phyloP scores from a whole-genome alignment of 2,797 vertebrate genomes.

The Sandelia bainsii region DNA sequence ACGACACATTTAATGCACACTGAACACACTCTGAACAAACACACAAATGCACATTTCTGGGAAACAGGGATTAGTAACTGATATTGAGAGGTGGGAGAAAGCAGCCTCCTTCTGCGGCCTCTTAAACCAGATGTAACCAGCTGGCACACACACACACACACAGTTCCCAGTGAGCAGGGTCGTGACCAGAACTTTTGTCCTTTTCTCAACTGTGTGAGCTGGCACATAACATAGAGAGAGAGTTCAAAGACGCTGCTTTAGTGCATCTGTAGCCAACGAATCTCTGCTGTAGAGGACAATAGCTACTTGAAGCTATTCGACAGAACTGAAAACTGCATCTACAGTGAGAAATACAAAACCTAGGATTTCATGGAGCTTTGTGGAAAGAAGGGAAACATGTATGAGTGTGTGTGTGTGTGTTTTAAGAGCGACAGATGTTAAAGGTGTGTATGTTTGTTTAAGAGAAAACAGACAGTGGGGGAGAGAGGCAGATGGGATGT shows the following conservation, averaged over 20 bases:
- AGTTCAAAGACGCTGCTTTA: constrained; percentile 60
- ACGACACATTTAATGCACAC: not conserved
- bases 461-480: constrained; percentile 27
- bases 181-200: constrained; percentile 76
- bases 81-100: constrained; percentile 74
- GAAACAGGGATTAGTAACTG: constrained; percentile 73
- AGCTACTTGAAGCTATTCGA: constrained; percentile 22
- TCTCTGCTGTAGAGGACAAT: constrained; percentile 23
- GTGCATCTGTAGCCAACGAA: constrained; percentile 19
- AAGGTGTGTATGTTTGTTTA: constrained; percentile 35
- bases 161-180: constrained; percentile 50
- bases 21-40: constrained; percentile 25
- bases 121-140: constrained; percentile 80
- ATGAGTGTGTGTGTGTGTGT: constrained; percentile 10
- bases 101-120: constrained; percentile 64
- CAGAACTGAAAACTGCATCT: not conserved
- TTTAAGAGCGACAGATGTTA: constrained; percentile 1
- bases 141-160: constrained; percentile 57
- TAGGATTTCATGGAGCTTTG: not conserved
- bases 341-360: not conserved
- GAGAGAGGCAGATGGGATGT: constrained; percentile 35
- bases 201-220: constrained; percentile 70
- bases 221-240: constrained; percentile 52
- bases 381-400: not conserved
- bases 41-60: constrained; percentile 54